A percentile compares a stretch with the other conserved stretches of the same genome.
These are phyloP conservation scores for Linnaemya tessellans DNA, from an alignment of 2,888 invertebrate genomes.

Conservation along the genomic window DNA sequence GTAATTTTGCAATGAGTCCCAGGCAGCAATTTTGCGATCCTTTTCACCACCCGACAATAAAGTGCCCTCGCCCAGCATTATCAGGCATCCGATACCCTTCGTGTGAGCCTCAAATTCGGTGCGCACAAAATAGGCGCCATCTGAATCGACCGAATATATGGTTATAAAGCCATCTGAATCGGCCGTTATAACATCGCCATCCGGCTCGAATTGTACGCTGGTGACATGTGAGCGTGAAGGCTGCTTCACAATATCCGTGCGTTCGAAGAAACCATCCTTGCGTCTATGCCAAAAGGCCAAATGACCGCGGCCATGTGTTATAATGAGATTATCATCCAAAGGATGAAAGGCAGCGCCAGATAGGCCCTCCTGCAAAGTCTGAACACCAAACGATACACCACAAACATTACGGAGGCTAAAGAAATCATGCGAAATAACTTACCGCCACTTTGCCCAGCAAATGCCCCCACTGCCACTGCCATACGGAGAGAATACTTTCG, in stretches of 20 bases:
- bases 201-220: slow-evolving; percentile 94
- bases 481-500: slow-evolving; percentile 95
- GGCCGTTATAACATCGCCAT: slow-evolving; percentile 96
- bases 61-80: slow-evolving; percentile 95
- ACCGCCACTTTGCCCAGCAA: slow-evolving; percentile 97
- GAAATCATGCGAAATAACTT: slow-evolving; percentile 81
- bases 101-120: slow-evolving; percentile 95
- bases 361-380: slow-evolving; percentile 95
- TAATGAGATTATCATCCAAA: slow-evolving; percentile 93
- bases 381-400: slow-evolving; percentile 48
- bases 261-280: slow-evolving; percentile 95
- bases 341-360: slow-evolving; percentile 96
- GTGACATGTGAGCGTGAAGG: slow-evolving; percentile 93
- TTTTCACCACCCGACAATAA: slow-evolving; percentile 95
- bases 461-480: slow-evolving; percentile 98
- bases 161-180: slow-evolving; percentile 96
- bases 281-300: slow-evolving; percentile 96
- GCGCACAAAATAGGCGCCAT: slow-evolving; percentile 93
- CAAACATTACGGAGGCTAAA: background rate
- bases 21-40: slow-evolving; percentile 94
- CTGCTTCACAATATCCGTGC: slow-evolving; percentile 95
- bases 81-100: slow-evolving; percentile 93
- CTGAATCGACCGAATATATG: slow-evolving; percentile 94
- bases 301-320: slow-evolving; percentile 96
- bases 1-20: slow-evolving; percentile 95